Base-by-base conservation (phyloP, 2,888 invertebrate genomes). In the Chloromyia formosa region DNA sequence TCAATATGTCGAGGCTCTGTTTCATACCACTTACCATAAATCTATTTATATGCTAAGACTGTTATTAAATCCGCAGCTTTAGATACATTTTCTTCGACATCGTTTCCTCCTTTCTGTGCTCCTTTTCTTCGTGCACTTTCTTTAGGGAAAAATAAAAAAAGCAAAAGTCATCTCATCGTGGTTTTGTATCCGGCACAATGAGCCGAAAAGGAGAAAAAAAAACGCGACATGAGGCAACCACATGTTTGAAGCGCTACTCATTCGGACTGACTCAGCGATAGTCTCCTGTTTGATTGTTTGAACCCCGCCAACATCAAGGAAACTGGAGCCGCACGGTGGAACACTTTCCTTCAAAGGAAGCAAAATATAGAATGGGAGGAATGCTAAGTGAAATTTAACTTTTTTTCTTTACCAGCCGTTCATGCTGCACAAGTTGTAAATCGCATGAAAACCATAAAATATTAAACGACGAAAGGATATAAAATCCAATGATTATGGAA, bases 1-100 rank as follows among this genome's bases (percentile, higher is more conserved):
- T 35, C 27, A 35, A 35, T 35, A 35, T 7, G 27, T 7, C 27
- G 27, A 35, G 27, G 3, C 7, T 35, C 27, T 45, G 49, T 66
- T 49, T 1, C 49, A 20, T 45, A 66, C 49, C 66, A 66, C 66
- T 66, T 66, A 66, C 66, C 66, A 66, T 66, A 66, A 66, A 66
- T 66, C 66, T 45, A 66, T 66, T 66, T 66, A 66, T 66, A 66
- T 66, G 66, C 66, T 66, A 66, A 66, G 66, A 66, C 20, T 66
- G 14, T 66, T 66, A 66, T 66, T 66, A 66, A 66, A 66, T 66
- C 66, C n/a, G n/a, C 66, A 42, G 66, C 49, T 66, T 49, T 66
- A 45, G 10, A n/a, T 23, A 9, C 18, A 14, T n/a, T n/a, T n/a
- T n/a, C n/a, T n/a, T n/a, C n/a, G n/a, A n/a, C n/a, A n/a, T n/a